Conservation (phyloP, 2,888 invertebrate species). For the Nasonia oneida region DNA sequence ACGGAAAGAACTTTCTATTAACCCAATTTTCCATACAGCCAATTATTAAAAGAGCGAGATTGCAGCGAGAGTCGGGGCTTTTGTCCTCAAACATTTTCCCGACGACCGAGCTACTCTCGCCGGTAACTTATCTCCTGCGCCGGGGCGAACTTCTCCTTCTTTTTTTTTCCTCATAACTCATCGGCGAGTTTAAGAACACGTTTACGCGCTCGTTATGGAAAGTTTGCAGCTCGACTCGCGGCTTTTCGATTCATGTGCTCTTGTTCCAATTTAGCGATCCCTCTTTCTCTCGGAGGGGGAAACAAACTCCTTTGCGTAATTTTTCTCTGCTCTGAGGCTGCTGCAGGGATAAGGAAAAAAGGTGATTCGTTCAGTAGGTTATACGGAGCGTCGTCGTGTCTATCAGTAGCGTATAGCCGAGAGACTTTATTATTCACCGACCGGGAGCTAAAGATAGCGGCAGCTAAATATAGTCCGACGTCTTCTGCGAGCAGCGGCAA, state of each 20-base stretch:
- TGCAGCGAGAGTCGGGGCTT: background rate
- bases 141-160: background rate
- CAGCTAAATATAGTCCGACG: constrained; percentile 73
- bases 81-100: constrained; percentile 38
- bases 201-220: background rate
- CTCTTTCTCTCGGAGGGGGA: background rate
- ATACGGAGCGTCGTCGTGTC: constrained; percentile 72
- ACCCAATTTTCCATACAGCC: constrained; percentile 52
- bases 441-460: constrained; percentile 72
- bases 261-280: background rate
- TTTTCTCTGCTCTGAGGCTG: background rate
- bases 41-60: constrained; percentile 54
- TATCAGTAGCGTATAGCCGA: constrained; percentile 74
- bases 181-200: background rate
- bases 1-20: constrained; percentile 54
- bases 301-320: background rate
- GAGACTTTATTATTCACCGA: constrained; percentile 74
- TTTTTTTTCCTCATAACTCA: background rate
- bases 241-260: background rate
- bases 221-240: background rate
- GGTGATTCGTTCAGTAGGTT: constrained; percentile 64
- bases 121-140: constrained; percentile 27
- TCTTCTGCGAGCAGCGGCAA: constrained; percentile 60
- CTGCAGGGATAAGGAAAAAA: background rate
- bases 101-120: constrained; percentile 6